Conservation (phyloP, 2,113 vertebrate genomes). For the Micromys minutus region DNA sequence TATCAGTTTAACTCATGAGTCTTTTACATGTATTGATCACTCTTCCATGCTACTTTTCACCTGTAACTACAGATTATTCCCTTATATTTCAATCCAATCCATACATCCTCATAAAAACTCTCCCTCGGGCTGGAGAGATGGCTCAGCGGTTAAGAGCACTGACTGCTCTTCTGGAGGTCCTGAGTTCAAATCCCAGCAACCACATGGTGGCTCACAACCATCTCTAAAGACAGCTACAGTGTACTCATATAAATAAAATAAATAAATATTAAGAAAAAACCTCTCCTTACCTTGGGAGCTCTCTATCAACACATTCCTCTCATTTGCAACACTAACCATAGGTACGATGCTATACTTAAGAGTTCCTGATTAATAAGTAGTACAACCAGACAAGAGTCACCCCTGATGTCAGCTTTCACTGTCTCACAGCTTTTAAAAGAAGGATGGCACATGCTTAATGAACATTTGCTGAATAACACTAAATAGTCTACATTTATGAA, state of each 20-base stretch:
- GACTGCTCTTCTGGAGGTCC: too few relatives aligned
- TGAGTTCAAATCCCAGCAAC: too few relatives aligned
- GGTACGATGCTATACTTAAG: neutral
- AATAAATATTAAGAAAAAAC: too few relatives aligned
- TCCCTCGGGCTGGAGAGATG: too few relatives aligned
- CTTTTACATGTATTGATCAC: conserved; percentile 9
- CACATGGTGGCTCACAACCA: too few relatives aligned
- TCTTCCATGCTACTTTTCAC: conserved; percentile 2
- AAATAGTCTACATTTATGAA: conserved; percentile 45
- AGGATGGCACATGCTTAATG: neutral
- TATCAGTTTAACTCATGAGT: neutral
- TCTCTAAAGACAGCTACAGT: too few relatives aligned
- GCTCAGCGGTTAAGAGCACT: too few relatives aligned
- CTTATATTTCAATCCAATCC: conserved; percentile 42
- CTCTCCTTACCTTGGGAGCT: neutral
- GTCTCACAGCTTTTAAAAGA: conserved; percentile 16
- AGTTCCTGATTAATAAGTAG: conserved; percentile 51
- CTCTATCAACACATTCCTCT: conserved; percentile 1
- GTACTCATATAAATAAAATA: too few relatives aligned
- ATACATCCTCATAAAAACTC: conserved; percentile 12
- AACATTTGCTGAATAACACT: conserved; percentile 36
- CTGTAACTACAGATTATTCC: conserved; percentile 18
- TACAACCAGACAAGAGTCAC: neutral
- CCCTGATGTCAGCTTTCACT: neutral
- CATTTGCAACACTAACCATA: conserved; percentile 48